These are phyloP conservation scores for Morelia viridis DNA, from an alignment of 2,797 vertebrate species.

Conservation along the genomic window DNA sequence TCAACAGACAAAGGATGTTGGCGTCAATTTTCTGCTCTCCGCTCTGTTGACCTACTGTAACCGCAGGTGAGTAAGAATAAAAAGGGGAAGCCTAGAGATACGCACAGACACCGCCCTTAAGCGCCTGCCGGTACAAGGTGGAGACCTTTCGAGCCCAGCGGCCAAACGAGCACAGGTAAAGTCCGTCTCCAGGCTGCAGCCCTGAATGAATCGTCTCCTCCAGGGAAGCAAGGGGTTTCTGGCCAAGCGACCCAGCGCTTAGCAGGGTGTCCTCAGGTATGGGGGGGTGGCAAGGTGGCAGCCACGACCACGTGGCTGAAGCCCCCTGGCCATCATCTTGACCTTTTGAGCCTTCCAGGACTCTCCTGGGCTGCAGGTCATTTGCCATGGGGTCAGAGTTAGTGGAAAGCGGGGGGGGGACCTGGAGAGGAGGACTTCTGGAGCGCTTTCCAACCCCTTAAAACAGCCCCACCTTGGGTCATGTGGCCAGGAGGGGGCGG, in stretches of 20 bases:
- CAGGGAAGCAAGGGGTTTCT: background rate
- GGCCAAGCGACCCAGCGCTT: background rate
- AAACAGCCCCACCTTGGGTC: background rate
- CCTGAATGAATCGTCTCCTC: background rate
- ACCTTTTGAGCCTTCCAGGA: background rate
- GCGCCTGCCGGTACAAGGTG: background rate
- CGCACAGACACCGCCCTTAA: background rate
- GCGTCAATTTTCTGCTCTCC: slow-evolving; percentile 1
- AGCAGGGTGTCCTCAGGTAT: background rate
- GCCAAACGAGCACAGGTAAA: background rate
- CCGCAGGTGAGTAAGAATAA: background rate
- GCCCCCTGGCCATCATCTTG: background rate
- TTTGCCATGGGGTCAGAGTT: background rate
- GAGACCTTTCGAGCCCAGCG: background rate
- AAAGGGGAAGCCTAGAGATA: background rate
- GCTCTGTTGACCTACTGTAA: slow-evolving; percentile 23
- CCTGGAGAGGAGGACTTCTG: background rate
- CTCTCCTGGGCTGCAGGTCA: background rate
- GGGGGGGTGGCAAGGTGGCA: background rate
- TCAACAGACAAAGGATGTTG: slow-evolving; percentile 20
- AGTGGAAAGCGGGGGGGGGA: background rate
- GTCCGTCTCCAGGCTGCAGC: background rate
- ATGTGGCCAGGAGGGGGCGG: background rate
- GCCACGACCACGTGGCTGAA: background rate
- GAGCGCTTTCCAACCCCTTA: background rate